Conservation (phyloP, 2,888 invertebrate genomes). For the Leptinotarsa rubiginosa region DNA sequence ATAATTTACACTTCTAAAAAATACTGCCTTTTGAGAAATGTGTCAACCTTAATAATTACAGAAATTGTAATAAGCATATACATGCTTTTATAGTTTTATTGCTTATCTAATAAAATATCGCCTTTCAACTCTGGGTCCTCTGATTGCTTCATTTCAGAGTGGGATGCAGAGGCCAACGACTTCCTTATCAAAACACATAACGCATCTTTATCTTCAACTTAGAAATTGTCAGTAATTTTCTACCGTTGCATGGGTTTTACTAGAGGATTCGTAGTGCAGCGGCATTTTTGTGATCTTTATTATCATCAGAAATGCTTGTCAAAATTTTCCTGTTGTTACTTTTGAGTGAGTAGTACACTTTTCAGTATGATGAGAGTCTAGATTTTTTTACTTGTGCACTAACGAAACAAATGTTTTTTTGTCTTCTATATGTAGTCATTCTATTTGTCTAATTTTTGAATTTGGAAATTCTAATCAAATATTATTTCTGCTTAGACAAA, state of each 20-base stretch:
- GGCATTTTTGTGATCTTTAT: conserved; percentile 28
- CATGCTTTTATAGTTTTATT: conserved; percentile 32
- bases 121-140: conserved; percentile 37
- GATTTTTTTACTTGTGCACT: too few relatives aligned
- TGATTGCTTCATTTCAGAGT: conserved; percentile 47
- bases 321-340: conserved; percentile 46
- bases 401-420: too few relatives aligned
- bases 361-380: background rate
- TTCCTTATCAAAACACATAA: conserved; percentile 55
- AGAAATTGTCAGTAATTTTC: conserved; percentile 45
- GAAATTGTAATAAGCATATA: conserved; percentile 23
- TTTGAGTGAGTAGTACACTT: conserved; percentile 34
- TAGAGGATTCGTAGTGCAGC: conserved; percentile 29
- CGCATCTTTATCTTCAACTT: conserved; percentile 47
- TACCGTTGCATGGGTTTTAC: conserved; percentile 42
- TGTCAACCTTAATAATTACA: background rate
- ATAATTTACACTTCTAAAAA: too few relatives aligned
- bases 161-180: conserved; percentile 58
- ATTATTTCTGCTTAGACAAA: too few relatives aligned
- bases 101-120: conserved; percentile 27
- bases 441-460: too few relatives aligned
- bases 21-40: background rate
- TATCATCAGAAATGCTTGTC: conserved; percentile 43
- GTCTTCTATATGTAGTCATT: too few relatives aligned
- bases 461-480: too few relatives aligned